A percentile compares a stretch with the other conserved stretches of the same genome.
Conservation (phyloP, 92 coral and sea anemone genomes). For the Zoanthus solanderi region DNA sequence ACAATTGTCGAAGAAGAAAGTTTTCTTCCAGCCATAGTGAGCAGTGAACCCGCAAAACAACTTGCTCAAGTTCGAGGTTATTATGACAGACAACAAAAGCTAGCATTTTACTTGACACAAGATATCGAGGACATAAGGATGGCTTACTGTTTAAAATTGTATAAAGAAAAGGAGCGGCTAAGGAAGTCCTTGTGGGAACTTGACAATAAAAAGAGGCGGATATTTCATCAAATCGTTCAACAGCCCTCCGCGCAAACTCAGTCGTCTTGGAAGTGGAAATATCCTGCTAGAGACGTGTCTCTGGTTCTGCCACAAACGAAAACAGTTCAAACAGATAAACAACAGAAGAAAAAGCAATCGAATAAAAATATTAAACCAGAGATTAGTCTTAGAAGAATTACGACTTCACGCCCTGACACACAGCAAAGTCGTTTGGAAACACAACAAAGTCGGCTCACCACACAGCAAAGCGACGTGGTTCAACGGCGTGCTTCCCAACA, state of each 20-base stretch:
- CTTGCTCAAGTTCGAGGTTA: constrained; percentile 83
- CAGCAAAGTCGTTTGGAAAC: constrained; percentile 42
- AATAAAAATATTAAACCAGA: not conserved
- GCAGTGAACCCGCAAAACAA: constrained; percentile 76
- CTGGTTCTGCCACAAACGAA: constrained; percentile 15
- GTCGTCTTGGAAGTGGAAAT: constrained; percentile 9
- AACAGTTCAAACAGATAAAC: not conserved
- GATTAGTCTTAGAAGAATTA: constrained; percentile 2
- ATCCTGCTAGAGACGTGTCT: constrained; percentile 26
- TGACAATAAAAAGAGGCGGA: constrained; percentile 83
- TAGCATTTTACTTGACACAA: constrained; percentile 64
- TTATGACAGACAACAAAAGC: constrained; percentile 76
- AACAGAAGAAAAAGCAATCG: constrained; percentile 16
- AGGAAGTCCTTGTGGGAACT: constrained; percentile 97
- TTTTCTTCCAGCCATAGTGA: constrained; percentile 77
- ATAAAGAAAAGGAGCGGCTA: constrained; percentile 77
- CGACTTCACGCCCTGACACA: not conserved
- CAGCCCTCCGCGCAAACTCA: constrained; percentile 55
- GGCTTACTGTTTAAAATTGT: constrained; percentile 79
- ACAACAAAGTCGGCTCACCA: constrained; percentile 29
- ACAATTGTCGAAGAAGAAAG: constrained; percentile 86
- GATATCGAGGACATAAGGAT: constrained; percentile 83
- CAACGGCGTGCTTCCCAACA: constrained; percentile 10
- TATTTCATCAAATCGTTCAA: constrained; percentile 79
- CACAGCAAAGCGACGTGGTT: constrained; percentile 19